Evolutionary conservation across 2,113 vertebrate species (phyloP).

Genomic region (Lamprotornis superbus): DNA sequence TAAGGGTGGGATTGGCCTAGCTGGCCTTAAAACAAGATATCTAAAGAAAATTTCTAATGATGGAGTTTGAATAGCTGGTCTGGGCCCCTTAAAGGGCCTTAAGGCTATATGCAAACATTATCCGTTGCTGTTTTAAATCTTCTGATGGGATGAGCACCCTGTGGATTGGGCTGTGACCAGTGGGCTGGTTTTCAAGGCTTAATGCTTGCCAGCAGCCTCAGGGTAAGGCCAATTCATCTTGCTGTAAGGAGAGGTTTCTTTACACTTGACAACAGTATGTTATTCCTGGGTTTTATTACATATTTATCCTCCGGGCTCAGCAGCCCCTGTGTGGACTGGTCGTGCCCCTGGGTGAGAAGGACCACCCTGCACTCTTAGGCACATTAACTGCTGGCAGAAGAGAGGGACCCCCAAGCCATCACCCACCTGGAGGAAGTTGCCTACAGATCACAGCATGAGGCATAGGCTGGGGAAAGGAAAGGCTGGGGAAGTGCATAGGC

Average conservation of each 20-base stretch:
- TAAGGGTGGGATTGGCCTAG: background rate
- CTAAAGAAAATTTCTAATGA: background rate
- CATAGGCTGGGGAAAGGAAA: background rate
- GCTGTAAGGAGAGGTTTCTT: background rate
- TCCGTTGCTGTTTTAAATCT: background rate
- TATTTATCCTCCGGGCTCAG: background rate
- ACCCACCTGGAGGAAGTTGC: background rate
- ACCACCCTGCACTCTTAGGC: background rate
- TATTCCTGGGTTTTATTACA: constrained; percentile 13
- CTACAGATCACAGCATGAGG: background rate
- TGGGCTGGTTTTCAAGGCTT: background rate
- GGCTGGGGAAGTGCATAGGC: background rate
- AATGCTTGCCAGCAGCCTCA: background rate
- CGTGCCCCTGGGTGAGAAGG: background rate
- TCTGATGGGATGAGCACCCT: background rate
- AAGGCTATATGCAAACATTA: background rate
- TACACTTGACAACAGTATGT: background rate
- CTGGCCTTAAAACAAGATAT: background rate
- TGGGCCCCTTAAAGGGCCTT: background rate
- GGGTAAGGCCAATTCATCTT: background rate
- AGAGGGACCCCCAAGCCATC: background rate
- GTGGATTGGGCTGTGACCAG: background rate
- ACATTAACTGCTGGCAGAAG: background rate
- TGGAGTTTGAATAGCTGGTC: background rate
- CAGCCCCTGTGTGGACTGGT: background rate